Evolutionary conservation across 2,888 invertebrate species (phyloP).

Genomic region (Patella caerulea): DNA sequence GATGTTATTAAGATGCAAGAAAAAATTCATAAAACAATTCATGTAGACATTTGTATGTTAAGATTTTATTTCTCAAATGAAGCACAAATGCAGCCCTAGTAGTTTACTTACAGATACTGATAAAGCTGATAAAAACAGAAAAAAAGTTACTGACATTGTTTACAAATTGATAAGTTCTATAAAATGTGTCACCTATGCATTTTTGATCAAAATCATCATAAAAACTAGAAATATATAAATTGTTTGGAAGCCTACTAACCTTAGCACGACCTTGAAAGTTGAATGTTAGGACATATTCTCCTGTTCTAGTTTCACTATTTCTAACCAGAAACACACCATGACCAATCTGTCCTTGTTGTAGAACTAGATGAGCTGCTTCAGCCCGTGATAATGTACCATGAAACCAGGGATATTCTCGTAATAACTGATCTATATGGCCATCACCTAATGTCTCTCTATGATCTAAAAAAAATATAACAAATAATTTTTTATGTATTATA

Average conservation of each 20-base stretch:
- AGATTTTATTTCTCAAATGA: too few relatives aligned
- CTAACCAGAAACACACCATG: constrained; percentile 96
- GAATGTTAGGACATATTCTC: constrained; percentile 97
- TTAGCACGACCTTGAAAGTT: constrained; percentile 87
- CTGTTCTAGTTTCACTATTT: constrained; percentile 95
- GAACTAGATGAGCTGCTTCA: constrained; percentile 91
- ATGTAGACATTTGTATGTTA: too few relatives aligned
- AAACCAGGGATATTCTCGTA: constrained; percentile 95
- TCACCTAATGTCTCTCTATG: constrained; percentile 26
- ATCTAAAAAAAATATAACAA: constrained; percentile 18
- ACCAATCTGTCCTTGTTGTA: constrained; percentile 87
- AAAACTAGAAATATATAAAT: neutral
- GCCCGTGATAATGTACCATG: constrained; percentile 95
- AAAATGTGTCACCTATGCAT: neutral
- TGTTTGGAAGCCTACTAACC: constrained; percentile 47
- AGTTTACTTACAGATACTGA: too few relatives aligned
- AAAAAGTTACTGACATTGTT: neutral
- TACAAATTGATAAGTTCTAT: neutral
- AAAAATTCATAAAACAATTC: too few relatives aligned
- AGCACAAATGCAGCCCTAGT: too few relatives aligned
- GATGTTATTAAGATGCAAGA: too few relatives aligned
- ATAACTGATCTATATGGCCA: constrained; percentile 60
- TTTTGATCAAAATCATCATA: neutral
- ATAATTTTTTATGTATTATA: too few relatives aligned
- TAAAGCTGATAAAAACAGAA: too few relatives aligned